Base-by-base conservation (phyloP, 2,113 vertebrate species). In the Cranoglanis bouderius region DNA sequence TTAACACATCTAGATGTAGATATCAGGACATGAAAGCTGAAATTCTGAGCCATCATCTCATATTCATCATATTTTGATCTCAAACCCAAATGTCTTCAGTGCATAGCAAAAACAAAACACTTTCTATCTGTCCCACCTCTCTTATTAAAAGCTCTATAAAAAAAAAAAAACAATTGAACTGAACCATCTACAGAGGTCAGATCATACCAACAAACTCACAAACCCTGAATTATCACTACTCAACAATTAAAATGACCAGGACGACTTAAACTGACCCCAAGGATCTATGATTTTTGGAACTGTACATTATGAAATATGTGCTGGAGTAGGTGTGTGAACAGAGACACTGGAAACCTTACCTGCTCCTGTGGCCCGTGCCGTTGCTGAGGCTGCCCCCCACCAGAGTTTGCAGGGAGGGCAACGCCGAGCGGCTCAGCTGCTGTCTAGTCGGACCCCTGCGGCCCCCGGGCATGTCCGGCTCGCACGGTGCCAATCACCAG, bases 361-460 rank as follows among this genome's bases (percentile, higher is more conserved):
- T 97, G 96, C 97, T 98, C 89, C 98, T 97, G 94, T 98, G 92
- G 92, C 97, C 96, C 2, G 96, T 97, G 92, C 98, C 97, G 96
- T 99, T 99, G 91, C 97, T 96, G 6, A 98, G 97, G 94, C 96
- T 96, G 80, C 97, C 97, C 3, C 98, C 98, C 86, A 99, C 97
- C 92, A 99, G 95, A 19, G 98, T 99, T 95, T 99, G 98, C 93
- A 99, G 96, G 93, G 98, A 99, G 82, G 98, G 98, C 94, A 99
- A 96, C 91, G 98, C 97, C 92, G 97, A 97, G 94, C 98, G 98
- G 96, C 97, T 99, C 94, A 99, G 96, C 95, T 99, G 98, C 96
- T 99, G 98, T 97, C 98, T 98, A 94, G 97, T 99, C 92, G 98
- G 98, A 95, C 98, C 98, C 97, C 98, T 97, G 96, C 98, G 97